phyloP scores from a whole-genome alignment of 2,797 vertebrate species.

The Eurystomus glaucurus region DNA sequence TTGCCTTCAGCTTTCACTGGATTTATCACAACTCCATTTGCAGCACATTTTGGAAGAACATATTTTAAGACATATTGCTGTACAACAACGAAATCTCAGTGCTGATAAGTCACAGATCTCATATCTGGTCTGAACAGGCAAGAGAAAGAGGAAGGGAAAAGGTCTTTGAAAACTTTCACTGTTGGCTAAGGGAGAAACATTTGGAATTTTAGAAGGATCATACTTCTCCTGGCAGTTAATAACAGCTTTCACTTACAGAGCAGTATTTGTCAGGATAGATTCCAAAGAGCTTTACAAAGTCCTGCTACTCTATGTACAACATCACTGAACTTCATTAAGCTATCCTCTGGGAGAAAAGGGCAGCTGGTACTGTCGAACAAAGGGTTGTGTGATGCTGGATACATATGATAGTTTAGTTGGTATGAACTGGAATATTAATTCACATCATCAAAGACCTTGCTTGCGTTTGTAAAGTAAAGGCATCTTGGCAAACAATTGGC shows the following conservation, averaged over 20 bases:
- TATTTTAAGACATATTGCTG: slow-evolving; percentile 72
- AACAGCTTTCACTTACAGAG: not conserved
- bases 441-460: not conserved
- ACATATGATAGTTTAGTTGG: rapidly evolving
- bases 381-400: not conserved
- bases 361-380: not conserved
- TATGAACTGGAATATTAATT: not conserved
- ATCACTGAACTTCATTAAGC: not conserved
- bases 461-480: not conserved
- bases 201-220: not conserved
- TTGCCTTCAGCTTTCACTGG: slow-evolving; percentile 48
- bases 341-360: not conserved
- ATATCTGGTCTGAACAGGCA: slow-evolving; percentile 31
- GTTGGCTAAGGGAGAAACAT: not conserved
- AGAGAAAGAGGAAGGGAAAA: not conserved
- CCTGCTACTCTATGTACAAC: not conserved
- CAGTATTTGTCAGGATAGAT: not conserved
- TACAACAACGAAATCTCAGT: slow-evolving; percentile 52
- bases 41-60: slow-evolving; percentile 58
- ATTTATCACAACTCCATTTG: slow-evolving; percentile 58
- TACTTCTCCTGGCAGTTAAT: not conserved
- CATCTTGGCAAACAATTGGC: not conserved
- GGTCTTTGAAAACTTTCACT: not conserved
- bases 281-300: not conserved
- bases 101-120: slow-evolving; percentile 57